These are phyloP conservation scores for Symphodus melops DNA, from an alignment of 2,113 vertebrate species.

Conservation along the genomic window DNA sequence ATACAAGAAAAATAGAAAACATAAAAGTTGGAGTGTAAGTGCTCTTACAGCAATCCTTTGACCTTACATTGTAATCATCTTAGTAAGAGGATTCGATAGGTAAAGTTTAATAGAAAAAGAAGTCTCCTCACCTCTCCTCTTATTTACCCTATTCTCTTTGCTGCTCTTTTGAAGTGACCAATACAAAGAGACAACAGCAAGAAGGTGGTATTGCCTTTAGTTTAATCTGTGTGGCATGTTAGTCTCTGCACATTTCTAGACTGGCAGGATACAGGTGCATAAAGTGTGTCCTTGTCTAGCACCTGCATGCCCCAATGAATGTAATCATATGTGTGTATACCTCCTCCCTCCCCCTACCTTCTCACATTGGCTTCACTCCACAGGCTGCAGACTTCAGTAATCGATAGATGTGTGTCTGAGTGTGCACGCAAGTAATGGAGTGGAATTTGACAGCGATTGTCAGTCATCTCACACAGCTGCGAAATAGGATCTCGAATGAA, in stretches of 20 bases:
- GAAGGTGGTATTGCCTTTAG: conserved; percentile 15
- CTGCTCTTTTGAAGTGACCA: neutral
- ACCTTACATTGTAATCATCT: conserved; percentile 29
- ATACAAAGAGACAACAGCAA: conserved; percentile 21
- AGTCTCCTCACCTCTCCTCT: neutral
- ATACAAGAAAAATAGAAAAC: conserved; percentile 42
- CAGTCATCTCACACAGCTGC: conserved; percentile 62
- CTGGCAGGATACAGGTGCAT: neutral
- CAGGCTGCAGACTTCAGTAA: conserved; percentile 61
- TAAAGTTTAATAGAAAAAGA: conserved; percentile 26
- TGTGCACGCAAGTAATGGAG: conserved; percentile 59
- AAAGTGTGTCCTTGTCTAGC: conserved; percentile 29
- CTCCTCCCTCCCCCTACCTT: conserved; percentile 25
- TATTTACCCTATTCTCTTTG: neutral
- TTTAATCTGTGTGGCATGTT: conserved; percentile 11
- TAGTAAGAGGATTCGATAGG: conserved; percentile 5
- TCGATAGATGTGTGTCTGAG: conserved; percentile 60
- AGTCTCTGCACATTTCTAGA: neutral
- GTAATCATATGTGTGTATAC: conserved; percentile 5
- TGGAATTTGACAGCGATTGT: conserved; percentile 70
- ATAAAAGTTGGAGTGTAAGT: conserved; percentile 21
- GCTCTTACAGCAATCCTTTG: conserved; percentile 29
- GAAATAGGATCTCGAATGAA: conserved; percentile 69
- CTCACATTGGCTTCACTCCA: conserved; percentile 43
- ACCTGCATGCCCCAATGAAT: neutral